phyloP scores from a whole-genome alignment of 2,888 invertebrate genomes.

The Papilio elwesi region DNA sequence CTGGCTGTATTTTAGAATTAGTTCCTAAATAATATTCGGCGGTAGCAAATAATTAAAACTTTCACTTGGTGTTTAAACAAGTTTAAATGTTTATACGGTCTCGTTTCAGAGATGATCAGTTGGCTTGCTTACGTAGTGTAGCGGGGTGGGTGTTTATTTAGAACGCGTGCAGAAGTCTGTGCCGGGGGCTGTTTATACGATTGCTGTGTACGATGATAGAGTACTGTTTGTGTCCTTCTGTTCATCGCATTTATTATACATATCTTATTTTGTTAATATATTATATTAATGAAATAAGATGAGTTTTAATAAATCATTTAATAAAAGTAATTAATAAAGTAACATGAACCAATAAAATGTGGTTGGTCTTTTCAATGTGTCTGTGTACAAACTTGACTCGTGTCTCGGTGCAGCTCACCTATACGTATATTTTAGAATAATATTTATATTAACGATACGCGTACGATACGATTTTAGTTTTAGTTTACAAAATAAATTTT shows the following conservation, averaged over 20 bases:
- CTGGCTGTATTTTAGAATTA: neutral
- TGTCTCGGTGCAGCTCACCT: slow-evolving; percentile 2
- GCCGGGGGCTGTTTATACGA: slow-evolving; percentile 18
- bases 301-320: too few species aligned
- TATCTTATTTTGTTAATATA: too few species aligned
- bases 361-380: neutral
- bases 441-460: slow-evolving; percentile 15
- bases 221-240: neutral
- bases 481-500: too few species aligned
- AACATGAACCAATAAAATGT: too few species aligned
- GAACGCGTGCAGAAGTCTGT: slow-evolving; percentile 12
- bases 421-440: slow-evolving; percentile 9
- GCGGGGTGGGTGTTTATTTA: slow-evolving; percentile 16
- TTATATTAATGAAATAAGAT: too few species aligned
- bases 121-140: slow-evolving; percentile 8
- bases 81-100: slow-evolving; percentile 24
- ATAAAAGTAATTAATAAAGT: too few species aligned
- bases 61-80: slow-evolving; percentile 6
- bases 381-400: neutral
- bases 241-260: neutral
- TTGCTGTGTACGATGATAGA: slow-evolving; percentile 7
- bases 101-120: slow-evolving; percentile 28
- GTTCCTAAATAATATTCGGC: neutral
- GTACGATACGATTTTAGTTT: neutral
- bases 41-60: slow-evolving; percentile 18